Evolutionary conservation across 2,797 vertebrate species (phyloP).

Genomic region (Lacerta viridis): DNA sequence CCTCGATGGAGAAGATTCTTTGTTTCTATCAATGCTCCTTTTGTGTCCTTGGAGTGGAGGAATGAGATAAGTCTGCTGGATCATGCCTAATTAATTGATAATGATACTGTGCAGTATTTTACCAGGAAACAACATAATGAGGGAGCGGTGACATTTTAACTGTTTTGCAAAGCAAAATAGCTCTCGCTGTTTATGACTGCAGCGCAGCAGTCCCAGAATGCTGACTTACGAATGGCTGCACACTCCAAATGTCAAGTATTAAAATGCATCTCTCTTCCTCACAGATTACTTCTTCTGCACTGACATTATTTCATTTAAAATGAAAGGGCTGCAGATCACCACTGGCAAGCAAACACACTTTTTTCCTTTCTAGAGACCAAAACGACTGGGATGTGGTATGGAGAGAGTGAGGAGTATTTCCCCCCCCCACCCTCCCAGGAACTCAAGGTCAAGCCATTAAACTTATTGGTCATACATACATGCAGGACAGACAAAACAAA

Average conservation of each 20-base stretch:
- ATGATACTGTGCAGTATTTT: conserved; percentile 50
- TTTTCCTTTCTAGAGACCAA: not conserved
- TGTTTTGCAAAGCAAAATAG: conserved; percentile 43
- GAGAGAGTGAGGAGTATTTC: too few relatives aligned
- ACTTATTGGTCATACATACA: not conserved
- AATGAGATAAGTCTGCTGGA: conserved; percentile 46
- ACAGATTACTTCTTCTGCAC: conserved; percentile 27
- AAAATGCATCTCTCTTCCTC: conserved; percentile 42
- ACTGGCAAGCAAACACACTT: conserved; percentile 10
- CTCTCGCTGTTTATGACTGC: conserved; percentile 44
- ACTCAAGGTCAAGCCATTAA: not conserved
- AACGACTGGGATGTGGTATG: not conserved
- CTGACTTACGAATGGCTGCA: conserved; percentile 35
- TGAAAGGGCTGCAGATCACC: not conserved
- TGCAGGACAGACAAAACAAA: not conserved
- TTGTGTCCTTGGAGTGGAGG: conserved; percentile 6
- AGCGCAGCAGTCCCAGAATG: conserved; percentile 28
- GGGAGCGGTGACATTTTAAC: conserved; percentile 56
- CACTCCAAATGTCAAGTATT: conserved; percentile 25
- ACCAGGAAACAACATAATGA: conserved; percentile 48
- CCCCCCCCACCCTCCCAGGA: not conserved
- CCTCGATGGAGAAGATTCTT: conserved; percentile 29
- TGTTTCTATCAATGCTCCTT: conserved; percentile 15
- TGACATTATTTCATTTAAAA: conserved; percentile 20
- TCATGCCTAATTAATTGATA: conserved; percentile 57